Evolutionary conservation across 1,140 invertebrate species (phyloP), one percentile per base, ranked within the genome.

Genomic region (Calephelis virginiensis): DNA sequence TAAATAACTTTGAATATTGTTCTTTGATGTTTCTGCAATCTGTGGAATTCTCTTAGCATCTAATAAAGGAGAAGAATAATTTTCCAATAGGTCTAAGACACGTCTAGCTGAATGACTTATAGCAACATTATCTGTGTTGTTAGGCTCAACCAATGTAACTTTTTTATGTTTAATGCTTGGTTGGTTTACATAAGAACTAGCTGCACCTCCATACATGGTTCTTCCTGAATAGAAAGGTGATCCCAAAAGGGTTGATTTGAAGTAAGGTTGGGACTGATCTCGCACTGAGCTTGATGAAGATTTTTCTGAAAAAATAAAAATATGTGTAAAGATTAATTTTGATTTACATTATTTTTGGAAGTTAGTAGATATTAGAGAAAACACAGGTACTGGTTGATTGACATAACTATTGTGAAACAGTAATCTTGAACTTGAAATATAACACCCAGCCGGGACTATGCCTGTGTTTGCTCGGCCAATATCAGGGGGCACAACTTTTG

Each of bases 141-240:
- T 74, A 8, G 72, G 66, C 62, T 86, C 74, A 28, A 84, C 73
- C 40, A 69, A 60, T 46, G 76, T 68, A 7, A 65, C 69, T 63
- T 76, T 82, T 48, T 69, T 76, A 12, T 77, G 72, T 49, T 76
- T 79, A 62, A 92, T 85, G 67, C 91, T 76, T 68, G 86, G 83
- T 60, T 86, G 83, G 71, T 91, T 92, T 66, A 88, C 89, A 64
- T 91, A 92, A 64, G 94, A 93, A 3, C 94, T 93, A 49, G 95
- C 93, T 47, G 95, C 94, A 56, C 96, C 96, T 38, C 97, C 96
- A 88, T 95, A 97, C 53, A 93, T 94, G 4, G 95, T 97, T 72
- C 93, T 93, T n/a, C 96, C 96, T 71, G 92, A 92, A 82, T 97
- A 97, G 84, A 97, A 97, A 45, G 96, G 95, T 10, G 96, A 95